Evolutionary conservation across 2,113 vertebrate species (phyloP).

Genomic region (Cottus gobio): DNA sequence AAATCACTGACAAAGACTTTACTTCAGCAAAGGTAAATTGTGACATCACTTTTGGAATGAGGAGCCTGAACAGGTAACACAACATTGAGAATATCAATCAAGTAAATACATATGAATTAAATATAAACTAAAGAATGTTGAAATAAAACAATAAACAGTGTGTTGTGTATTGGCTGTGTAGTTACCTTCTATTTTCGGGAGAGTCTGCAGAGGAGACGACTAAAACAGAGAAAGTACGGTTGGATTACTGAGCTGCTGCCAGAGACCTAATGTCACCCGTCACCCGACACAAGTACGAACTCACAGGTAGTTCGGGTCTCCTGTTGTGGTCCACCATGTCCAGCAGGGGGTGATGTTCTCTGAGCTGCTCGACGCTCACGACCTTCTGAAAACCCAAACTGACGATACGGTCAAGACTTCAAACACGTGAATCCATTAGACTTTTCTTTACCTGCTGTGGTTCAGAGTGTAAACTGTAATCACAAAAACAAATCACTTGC

Average conservation of each 20-base stretch:
- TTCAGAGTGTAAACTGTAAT: background rate
- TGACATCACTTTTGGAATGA: background rate
- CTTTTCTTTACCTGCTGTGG: background rate
- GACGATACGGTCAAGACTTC: slow-evolving; percentile 3
- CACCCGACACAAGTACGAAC: background rate
- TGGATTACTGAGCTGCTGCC: background rate
- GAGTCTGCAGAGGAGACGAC: slow-evolving; percentile 78
- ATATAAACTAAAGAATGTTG: no score
- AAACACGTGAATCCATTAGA: background rate
- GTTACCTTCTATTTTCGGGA: slow-evolving; percentile 88
- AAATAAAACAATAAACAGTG: background rate
- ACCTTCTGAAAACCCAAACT: slow-evolving; percentile 90
- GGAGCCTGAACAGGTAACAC: background rate
- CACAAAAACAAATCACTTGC: no score
- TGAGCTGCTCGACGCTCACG: slow-evolving; percentile 86
- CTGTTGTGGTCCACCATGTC: slow-evolving; percentile 90
- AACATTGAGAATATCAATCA: background rate
- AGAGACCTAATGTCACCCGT: background rate
- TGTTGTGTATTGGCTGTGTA: background rate
- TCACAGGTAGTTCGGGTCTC: slow-evolving; percentile 80
- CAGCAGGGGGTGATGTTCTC: slow-evolving; percentile 87
- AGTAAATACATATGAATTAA: background rate
- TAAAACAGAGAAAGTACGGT: slow-evolving; percentile 71
- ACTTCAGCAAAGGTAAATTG: background rate
- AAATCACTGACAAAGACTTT: background rate